phyloP scores from a whole-genome alignment of 2,888 invertebrate genomes.

The Euphydryas editha region DNA sequence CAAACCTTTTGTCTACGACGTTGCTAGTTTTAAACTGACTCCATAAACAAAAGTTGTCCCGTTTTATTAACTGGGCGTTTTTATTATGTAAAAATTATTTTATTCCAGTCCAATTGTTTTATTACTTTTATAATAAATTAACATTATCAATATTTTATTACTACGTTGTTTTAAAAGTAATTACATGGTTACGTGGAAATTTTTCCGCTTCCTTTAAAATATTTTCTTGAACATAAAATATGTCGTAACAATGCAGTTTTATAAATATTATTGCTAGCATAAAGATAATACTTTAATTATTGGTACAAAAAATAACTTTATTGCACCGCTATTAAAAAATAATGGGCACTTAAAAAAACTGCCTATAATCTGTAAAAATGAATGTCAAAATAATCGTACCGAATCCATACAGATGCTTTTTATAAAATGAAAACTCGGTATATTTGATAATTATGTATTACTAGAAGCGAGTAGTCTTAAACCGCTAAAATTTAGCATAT shows the following conservation, averaged over 20 bases:
- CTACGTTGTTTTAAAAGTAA: neutral
- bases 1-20: constrained; percentile 58
- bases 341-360: too few relatives aligned
- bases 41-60: constrained; percentile 36
- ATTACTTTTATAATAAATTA: neutral
- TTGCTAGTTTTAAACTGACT: constrained; percentile 52
- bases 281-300: neutral
- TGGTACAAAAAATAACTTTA: neutral
- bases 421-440: too few relatives aligned
- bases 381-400: too few relatives aligned
- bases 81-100: neutral
- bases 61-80: constrained; percentile 5
- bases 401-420: too few relatives aligned
- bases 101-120: neutral
- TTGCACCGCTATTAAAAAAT: neutral
- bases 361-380: too few relatives aligned
- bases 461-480: too few relatives aligned
- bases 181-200: constrained; percentile 7
- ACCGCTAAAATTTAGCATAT: too few relatives aligned
- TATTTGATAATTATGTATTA: too few relatives aligned
- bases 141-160: neutral
- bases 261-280: neutral
- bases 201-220: constrained; percentile 11
- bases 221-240: constrained; percentile 2
- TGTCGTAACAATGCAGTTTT: constrained; percentile 5